phyloP scores from a whole-genome alignment of 1,140 invertebrate species.

The Leptonema lineaticorne region DNA sequence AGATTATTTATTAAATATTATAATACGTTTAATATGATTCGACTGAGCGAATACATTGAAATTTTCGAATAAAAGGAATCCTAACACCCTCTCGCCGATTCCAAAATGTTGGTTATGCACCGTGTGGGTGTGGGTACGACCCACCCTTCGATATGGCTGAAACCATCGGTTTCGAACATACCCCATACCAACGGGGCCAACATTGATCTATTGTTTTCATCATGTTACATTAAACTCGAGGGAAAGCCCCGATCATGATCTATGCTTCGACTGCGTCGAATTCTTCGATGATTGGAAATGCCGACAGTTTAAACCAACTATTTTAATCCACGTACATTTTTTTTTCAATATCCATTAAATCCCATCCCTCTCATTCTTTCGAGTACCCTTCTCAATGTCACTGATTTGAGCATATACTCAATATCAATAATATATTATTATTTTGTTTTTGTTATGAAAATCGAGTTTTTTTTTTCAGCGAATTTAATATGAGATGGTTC shows the following conservation, averaged over 20 bases:
- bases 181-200: slow-evolving; percentile 8
- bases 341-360: too few species aligned
- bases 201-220: slow-evolving; percentile 42
- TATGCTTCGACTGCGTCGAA: slow-evolving; percentile 12
- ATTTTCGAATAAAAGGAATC: too few species aligned
- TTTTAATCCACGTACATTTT: not conserved
- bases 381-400: too few species aligned
- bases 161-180: slow-evolving; percentile 1
- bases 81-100: not conserved
- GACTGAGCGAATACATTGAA: too few species aligned
- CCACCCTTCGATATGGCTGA: slow-evolving; percentile 1
- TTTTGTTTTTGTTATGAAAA: too few species aligned
- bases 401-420: too few species aligned
- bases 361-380: too few species aligned
- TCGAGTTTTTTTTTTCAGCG: too few species aligned
- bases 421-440: too few species aligned
- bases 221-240: slow-evolving; percentile 39
- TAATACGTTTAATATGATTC: too few species aligned
- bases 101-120: slow-evolving; percentile 24
- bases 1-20: too few species aligned
- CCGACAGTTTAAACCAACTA: not conserved
- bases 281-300: slow-evolving; percentile 28
- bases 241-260: slow-evolving; percentile 22
- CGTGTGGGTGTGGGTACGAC: slow-evolving; percentile 19
- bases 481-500: too few species aligned